phyloP scores from a whole-genome alignment of 2,888 invertebrate species.

The Machimus rusticus region DNA sequence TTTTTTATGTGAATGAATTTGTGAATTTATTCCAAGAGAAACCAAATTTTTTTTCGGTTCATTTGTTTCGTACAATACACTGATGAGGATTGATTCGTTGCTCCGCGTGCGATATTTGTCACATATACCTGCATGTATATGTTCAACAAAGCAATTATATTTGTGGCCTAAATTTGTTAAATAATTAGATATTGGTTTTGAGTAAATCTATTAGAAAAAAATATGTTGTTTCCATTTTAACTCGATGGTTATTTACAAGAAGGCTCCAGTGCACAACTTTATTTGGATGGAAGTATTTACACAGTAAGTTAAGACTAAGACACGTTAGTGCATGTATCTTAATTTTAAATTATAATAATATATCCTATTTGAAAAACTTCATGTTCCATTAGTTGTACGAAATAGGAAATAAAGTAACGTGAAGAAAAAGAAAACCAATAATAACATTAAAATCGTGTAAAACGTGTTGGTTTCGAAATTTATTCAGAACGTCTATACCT shows the following conservation, averaged over 20 bases:
- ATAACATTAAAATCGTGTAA: too few species aligned
- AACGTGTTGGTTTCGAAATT: too few species aligned
- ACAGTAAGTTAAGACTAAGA: neutral
- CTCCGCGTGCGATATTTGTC: slow-evolving; percentile 23
- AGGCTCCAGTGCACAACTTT: neutral
- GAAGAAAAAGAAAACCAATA: too few species aligned
- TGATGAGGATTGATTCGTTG: neutral
- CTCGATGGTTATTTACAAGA: neutral
- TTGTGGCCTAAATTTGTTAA: slow-evolving; percentile 47
- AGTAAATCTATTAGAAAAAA: slow-evolving; percentile 39
- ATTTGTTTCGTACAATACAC: neutral
- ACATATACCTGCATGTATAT: slow-evolving; percentile 41
- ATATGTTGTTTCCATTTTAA: neutral
- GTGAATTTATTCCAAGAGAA: neutral
- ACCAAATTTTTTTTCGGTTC: neutral
- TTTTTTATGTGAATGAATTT: neutral
- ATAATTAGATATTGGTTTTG: slow-evolving; percentile 40
- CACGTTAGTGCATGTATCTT: too few species aligned
- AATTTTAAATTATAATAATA: neutral
- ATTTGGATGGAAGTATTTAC: neutral
- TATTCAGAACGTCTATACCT: too few species aligned
- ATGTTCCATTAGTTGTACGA: too few species aligned
- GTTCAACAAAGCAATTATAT: slow-evolving; percentile 47
- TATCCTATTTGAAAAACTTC: too few species aligned
- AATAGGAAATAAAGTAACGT: too few species aligned